phyloP scores from a whole-genome alignment of 23 tunicate species.

The Halocynthia roretzi region DNA sequence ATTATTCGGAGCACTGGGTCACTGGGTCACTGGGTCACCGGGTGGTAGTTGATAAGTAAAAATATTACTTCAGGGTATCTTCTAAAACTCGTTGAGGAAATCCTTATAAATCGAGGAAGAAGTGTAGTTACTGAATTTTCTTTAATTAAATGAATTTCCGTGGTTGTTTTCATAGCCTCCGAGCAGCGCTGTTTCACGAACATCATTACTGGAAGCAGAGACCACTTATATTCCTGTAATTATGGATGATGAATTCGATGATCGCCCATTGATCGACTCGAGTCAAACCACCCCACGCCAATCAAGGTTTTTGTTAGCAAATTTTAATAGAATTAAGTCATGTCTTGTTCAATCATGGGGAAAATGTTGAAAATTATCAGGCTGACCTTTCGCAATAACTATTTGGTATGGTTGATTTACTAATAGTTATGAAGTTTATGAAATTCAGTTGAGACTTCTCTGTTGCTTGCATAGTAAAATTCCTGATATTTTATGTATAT shows the following conservation, averaged over 20 bases:
- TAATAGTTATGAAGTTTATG: no score
- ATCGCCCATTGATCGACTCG: constrained; percentile 9
- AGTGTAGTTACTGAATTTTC: no score
- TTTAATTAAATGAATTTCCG: no score
- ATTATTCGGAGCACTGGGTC: no score
- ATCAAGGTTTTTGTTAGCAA: neutral
- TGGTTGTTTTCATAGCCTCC: constrained; percentile 30
- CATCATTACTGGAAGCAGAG: constrained; percentile 80
- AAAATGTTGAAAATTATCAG: neutral
- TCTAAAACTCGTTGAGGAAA: no score
- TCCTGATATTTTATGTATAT: constrained; percentile 1
- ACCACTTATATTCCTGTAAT: constrained; percentile 60
- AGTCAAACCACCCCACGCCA: constrained; percentile 11
- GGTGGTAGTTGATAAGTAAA: no score
- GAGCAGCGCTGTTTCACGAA: constrained; percentile 29
- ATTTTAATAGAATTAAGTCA: no score
- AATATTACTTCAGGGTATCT: no score
- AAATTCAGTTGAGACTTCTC: neutral
- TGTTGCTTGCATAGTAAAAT: neutral
- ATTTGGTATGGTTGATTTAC: neutral
- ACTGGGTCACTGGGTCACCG: no score
- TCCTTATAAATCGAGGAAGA: no score
- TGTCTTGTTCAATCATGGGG: no score
- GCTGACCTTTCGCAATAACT: constrained; percentile 1
- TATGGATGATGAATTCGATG: constrained; percentile 23